These are phyloP conservation scores for Drosophila melanica DNA, from an alignment of 1,140 invertebrate species.

Conservation along the genomic window DNA sequence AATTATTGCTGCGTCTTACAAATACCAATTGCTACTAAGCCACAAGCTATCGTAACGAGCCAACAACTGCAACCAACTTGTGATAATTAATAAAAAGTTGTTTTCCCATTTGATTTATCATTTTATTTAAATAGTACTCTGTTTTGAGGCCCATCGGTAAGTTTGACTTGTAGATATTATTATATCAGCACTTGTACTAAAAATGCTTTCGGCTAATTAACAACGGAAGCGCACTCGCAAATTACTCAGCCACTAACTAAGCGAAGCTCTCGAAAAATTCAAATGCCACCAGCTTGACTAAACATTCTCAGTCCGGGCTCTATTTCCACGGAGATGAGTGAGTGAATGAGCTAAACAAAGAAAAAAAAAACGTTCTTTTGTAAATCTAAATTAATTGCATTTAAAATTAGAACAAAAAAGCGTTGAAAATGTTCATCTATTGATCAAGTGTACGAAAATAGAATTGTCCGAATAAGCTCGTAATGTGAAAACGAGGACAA, in stretches of 20 bases:
- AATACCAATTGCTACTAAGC: not conserved
- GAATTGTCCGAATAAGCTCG: slow-evolving; percentile 11
- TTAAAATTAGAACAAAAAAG: slow-evolving; percentile 63
- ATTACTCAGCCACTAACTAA: slow-evolving; percentile 25
- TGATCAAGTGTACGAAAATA: slow-evolving; percentile 59
- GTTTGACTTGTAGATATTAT: slow-evolving; percentile 16
- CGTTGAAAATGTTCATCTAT: slow-evolving; percentile 44
- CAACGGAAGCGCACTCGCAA: slow-evolving; percentile 50
- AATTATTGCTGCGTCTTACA: not conserved
- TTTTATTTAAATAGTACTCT: slow-evolving; percentile 4
- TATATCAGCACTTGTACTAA: not conserved
- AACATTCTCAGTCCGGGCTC: slow-evolving; percentile 35
- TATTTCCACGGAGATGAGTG: slow-evolving; percentile 7
- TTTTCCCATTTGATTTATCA: not conserved
- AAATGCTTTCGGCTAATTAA: slow-evolving; percentile 35
- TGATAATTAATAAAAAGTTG: not conserved
- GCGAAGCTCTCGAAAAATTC: slow-evolving; percentile 10
- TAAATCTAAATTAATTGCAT: slow-evolving; percentile 62
- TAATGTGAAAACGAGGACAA: not conserved
- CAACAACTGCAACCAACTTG: not conserved
- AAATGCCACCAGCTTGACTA: slow-evolving; percentile 56
- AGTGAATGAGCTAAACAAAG: slow-evolving; percentile 29
- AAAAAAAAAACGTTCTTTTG: slow-evolving; percentile 33
- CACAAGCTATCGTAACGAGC: not conserved
- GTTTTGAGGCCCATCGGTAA: slow-evolving; percentile 36